These are phyloP conservation scores for Trochalopteron elliotii DNA, from an alignment of 2,113 vertebrate genomes.

Conservation along the genomic window DNA sequence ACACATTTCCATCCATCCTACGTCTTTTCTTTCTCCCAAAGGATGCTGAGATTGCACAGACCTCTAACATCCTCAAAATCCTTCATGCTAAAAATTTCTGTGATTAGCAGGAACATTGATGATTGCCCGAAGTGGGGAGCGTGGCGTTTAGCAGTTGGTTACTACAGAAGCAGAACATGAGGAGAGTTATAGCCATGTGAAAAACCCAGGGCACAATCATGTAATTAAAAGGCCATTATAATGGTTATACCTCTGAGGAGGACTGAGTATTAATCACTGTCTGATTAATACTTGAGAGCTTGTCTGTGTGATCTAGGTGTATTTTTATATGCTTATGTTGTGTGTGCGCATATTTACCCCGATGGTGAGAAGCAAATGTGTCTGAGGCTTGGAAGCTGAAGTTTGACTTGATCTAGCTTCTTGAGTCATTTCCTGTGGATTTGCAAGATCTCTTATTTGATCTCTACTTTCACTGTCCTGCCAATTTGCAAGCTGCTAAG, in stretches of 20 bases:
- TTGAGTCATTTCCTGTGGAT: constrained; percentile 49
- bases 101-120: not conserved
- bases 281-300: not conserved
- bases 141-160: not conserved
- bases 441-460: not conserved
- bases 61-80: not conserved
- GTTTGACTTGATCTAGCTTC: not conserved
- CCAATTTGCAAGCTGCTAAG: not conserved
- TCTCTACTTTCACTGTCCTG: constrained; percentile 7
- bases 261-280: not conserved
- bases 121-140: not conserved
- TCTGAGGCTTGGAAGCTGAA: not conserved
- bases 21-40: not conserved
- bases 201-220: not conserved
- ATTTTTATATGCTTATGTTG: not conserved
- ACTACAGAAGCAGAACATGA: not conserved
- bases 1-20: not conserved
- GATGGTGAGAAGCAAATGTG: not conserved
- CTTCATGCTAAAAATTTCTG: not conserved
- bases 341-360: not conserved
- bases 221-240: constrained; percentile 14
- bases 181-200: not conserved
- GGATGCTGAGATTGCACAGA: not conserved
- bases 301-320: not conserved
- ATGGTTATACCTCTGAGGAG: not conserved